Conservation (phyloP, 2,113 vertebrate genomes). For the Caloenas nicobarica region DNA sequence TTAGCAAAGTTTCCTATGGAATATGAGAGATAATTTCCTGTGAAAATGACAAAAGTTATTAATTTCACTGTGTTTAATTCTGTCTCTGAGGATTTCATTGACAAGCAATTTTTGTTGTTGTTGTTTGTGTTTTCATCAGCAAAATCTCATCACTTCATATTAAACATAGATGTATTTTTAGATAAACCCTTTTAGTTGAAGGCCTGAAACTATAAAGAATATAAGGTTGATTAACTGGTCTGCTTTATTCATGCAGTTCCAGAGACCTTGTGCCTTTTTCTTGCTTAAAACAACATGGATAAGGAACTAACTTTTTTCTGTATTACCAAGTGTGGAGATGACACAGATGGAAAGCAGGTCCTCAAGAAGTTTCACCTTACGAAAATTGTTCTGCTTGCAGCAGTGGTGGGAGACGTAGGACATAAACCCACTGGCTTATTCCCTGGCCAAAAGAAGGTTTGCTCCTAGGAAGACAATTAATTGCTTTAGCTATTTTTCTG, state of each 20-base stretch:
- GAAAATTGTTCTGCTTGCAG: background rate
- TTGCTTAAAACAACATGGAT: background rate
- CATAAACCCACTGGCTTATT: background rate
- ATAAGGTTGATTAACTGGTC: background rate
- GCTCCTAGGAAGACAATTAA: background rate
- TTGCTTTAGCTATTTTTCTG: background rate
- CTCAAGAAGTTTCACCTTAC: background rate
- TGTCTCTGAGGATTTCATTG: background rate
- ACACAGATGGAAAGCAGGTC: background rate
- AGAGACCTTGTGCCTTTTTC: background rate
- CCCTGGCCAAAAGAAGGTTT: background rate
- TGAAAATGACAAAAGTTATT: background rate
- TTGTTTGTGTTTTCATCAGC: background rate
- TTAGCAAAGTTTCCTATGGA: background rate
- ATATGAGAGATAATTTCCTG: background rate
- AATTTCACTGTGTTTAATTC: background rate
- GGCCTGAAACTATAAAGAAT: background rate
- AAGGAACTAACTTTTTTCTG: background rate
- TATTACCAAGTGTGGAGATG: background rate
- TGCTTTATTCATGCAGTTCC: background rate
- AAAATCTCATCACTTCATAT: background rate
- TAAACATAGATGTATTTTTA: background rate
- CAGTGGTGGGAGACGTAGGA: background rate
- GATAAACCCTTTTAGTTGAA: background rate
- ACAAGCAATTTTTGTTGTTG: background rate